A percentile compares a stretch with the other conserved stretches of the same genome.
Conservation (phyloP, 2,797 vertebrate genomes). For the Sebastes reedi region DNA sequence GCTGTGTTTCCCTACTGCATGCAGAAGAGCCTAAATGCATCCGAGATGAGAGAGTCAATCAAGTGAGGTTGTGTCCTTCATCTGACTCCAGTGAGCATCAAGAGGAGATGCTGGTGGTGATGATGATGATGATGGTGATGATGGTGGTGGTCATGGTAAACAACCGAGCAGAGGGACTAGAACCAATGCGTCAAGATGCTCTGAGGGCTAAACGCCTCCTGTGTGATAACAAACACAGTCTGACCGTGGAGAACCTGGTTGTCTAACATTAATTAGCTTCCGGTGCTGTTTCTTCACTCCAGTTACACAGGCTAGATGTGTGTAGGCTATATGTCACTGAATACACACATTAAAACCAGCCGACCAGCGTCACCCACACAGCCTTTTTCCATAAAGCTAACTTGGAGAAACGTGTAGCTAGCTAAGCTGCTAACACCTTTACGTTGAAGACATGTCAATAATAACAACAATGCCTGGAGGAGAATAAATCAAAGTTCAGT, state of each 20-base stretch:
- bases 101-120: constrained; percentile 19
- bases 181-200: constrained; percentile 40
- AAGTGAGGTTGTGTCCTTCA: constrained; percentile 61
- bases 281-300: not conserved
- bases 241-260: not conserved
- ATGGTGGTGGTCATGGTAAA: constrained; percentile 34
- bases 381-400: not conserved
- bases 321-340: not conserved
- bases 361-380: constrained; percentile 7
- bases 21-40: not conserved
- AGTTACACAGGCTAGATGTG: not conserved
- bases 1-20: not conserved
- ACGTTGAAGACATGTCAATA: constrained; percentile 2
- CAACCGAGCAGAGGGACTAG: constrained; percentile 25
- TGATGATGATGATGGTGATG: too few relatives aligned
- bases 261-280: too few relatives aligned
- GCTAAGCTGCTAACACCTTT: not conserved
- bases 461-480: not conserved
- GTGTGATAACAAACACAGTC: not conserved
- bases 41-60: not conserved
- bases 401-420: not conserved
- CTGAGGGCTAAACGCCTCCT: not conserved
- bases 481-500: constrained; percentile 48
- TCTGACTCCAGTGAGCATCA: constrained; percentile 54
- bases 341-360: constrained; percentile 9